Evolutionary conservation across 2,888 invertebrate genomes (phyloP), one percentile per base, ranked within the genome.

Genomic region (Malthinus flaveolus): DNA sequence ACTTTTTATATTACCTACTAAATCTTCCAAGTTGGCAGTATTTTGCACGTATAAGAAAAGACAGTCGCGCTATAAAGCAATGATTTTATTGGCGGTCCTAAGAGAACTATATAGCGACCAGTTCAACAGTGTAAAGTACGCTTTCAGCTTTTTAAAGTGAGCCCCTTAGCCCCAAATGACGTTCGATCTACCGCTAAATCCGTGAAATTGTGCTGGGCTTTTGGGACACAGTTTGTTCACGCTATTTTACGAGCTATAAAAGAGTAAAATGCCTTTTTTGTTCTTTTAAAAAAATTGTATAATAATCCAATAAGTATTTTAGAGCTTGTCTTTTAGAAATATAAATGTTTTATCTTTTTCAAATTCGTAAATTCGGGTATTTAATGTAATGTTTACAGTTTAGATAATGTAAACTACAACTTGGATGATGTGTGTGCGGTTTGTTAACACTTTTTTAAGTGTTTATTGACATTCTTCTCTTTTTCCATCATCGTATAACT

Each of bases 101-200:
- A 5, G 75, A 71, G 77, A 54, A 67, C 73, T 67, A 71, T 77
- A 63, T 57, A 65, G 65, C 66, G 67, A 69, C 71, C 73, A 71
- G 72, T 73, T 74, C 71, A 75, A 70, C 71, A 70, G 67, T 73
- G 71, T 73, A 78, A 78, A 78, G 77, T 77, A 78, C 78, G 78
- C 77, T 77, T 76, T 77, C 77, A 78, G 78, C 77, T 77, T 78
- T 78, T 78, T 77, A 77, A 78, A 78, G 77, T 72, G 73, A 75
- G 70, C 75, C 77, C 78, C 78, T 75, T 76, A 76, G 75, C 71
- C 75, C 76, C 77, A 77, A 78, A 78, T 77, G 77, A 77, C 78
- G 75, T 73, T 75, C 77, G 76, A 77, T 77, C 75, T 72, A 68
- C 68, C 69, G 75, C 75, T 76, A 77, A 76, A 77, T 76, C 76